Conservation (phyloP, 2,113 vertebrate genomes). For the Regulus satrapa region DNA sequence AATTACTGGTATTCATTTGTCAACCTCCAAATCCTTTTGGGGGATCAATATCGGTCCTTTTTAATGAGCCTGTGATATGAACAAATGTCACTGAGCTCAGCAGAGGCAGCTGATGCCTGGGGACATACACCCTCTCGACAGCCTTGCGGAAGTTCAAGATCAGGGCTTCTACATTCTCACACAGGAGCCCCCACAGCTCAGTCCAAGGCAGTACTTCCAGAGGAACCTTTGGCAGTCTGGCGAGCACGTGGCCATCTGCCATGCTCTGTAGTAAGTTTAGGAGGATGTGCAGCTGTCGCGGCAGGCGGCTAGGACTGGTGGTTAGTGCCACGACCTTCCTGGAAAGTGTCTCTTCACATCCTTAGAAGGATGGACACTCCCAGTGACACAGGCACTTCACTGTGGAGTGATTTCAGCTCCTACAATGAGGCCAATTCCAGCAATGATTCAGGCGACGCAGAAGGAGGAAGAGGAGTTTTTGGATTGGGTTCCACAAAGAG, state of each 20-base stretch:
- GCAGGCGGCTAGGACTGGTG: too few relatives aligned
- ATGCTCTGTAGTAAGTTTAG: slow-evolving; percentile 78
- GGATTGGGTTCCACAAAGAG: too few relatives aligned
- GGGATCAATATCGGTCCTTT: slow-evolving; percentile 74
- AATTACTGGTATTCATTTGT: slow-evolving; percentile 92
- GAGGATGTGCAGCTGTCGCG: slow-evolving; percentile 64
- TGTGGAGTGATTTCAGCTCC: too few relatives aligned
- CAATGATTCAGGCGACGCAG: too few relatives aligned
- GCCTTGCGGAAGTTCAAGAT: slow-evolving; percentile 81
- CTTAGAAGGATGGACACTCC: too few relatives aligned
- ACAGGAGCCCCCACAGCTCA: slow-evolving; percentile 78
- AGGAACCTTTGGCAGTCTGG: slow-evolving; percentile 79
- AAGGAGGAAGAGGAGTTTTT: too few relatives aligned
- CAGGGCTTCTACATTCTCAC: slow-evolving; percentile 77
- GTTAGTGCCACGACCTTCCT: too few relatives aligned
- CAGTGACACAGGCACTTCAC: too few relatives aligned
- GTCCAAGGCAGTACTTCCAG: slow-evolving; percentile 79
- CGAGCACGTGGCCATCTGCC: slow-evolving; percentile 79
- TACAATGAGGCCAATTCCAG: too few relatives aligned
- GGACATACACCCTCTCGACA: slow-evolving; percentile 86
- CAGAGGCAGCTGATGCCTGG: slow-evolving; percentile 72
- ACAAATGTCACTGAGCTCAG: slow-evolving; percentile 86
- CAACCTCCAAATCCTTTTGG: slow-evolving; percentile 78
- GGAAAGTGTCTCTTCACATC: too few relatives aligned
- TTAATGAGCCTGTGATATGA: slow-evolving; percentile 75